These are phyloP conservation scores for Eurypyga helias DNA, from an alignment of 2,113 vertebrate species.

Conservation along the genomic window DNA sequence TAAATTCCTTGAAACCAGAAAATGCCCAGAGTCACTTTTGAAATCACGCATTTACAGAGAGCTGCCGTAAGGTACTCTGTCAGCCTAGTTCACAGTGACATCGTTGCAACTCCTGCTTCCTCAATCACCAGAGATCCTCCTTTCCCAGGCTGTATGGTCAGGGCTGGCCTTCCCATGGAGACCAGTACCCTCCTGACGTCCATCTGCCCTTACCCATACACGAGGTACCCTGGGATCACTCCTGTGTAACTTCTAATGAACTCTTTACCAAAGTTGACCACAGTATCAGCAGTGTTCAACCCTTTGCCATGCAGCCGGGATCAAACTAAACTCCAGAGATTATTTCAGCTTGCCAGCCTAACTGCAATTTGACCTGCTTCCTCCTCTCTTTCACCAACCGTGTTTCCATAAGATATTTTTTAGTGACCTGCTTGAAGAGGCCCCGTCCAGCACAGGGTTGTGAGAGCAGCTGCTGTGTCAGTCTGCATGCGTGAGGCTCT, in stretches of 20 bases:
- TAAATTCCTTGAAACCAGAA: not conserved
- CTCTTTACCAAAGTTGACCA: not conserved
- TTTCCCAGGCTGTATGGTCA: not conserved
- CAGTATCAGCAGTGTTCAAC: not conserved
- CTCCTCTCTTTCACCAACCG: not conserved
- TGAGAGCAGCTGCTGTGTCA: not conserved
- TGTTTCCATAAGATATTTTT: not conserved
- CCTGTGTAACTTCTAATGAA: not conserved
- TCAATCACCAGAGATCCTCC: not conserved
- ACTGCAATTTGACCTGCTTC: not conserved
- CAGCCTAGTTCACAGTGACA: not conserved
- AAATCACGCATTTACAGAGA: not conserved
- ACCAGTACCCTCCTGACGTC: not conserved
- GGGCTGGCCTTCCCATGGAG: not conserved
- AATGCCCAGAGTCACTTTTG: not conserved
- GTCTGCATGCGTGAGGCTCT: not conserved
- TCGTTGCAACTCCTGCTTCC: not conserved
- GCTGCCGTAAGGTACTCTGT: not conserved
- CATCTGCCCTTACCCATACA: not conserved
- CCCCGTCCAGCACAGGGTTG: not conserved
- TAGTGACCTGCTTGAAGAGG: not conserved
- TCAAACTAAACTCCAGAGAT: not conserved
- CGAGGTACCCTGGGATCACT: not conserved
- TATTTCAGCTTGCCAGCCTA: not conserved
- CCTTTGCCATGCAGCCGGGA: not conserved